A percentile compares a stretch with the other conserved stretches of the same genome.
Conservation (phyloP, 1,140 invertebrate genomes). For the Heliconius melpomene region DNA sequence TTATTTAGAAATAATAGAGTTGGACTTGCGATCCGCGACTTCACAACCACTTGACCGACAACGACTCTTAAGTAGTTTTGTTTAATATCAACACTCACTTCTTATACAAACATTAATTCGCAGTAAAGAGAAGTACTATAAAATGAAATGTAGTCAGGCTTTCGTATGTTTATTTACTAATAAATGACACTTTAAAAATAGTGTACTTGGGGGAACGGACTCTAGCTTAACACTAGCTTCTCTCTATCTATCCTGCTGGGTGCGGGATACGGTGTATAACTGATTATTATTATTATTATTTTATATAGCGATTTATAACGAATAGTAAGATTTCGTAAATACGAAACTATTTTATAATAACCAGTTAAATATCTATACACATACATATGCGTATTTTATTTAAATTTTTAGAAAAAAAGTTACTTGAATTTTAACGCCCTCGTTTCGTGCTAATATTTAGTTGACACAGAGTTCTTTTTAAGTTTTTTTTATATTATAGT, state of each 20-base stretch:
- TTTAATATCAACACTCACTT: conserved; percentile 30
- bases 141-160: not conserved
- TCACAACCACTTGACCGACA: conserved; percentile 25
- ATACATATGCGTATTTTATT: not conserved
- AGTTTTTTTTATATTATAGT: not conserved
- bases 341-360: not conserved
- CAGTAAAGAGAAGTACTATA: not conserved
- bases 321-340: no score
- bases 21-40: conserved; percentile 6
- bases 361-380: not conserved
- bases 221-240: no score
- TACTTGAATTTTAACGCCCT: not conserved
- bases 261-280: no score
- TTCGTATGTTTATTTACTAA: no score
- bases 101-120: conserved; percentile 18
- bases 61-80: conserved; percentile 21
- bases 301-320: no score
- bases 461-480: not conserved
- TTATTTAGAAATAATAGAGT: conserved; percentile 2
- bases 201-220: no score
- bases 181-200: no score
- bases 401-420: not conserved
- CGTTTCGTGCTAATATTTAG: not conserved
- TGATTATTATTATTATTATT: no score
- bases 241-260: no score